Evolutionary conservation across 2,888 invertebrate species (phyloP).

Genomic region (Parasteatoda lunata): DNA sequence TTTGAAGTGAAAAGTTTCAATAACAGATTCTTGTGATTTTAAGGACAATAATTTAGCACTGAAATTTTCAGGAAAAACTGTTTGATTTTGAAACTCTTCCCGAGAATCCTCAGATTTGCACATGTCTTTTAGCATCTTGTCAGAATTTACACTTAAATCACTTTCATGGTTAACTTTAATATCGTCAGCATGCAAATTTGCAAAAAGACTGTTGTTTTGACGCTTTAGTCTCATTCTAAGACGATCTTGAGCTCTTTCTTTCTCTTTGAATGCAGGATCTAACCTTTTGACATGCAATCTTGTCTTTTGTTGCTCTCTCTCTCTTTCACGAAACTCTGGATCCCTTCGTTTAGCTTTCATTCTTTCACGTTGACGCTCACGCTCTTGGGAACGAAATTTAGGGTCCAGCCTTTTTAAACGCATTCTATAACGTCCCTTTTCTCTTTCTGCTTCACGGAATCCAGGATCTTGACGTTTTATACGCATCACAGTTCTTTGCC

Average conservation of each 20-base stretch:
- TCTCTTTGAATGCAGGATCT: conserved; percentile 54
- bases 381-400: conserved; percentile 55
- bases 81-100: conserved; percentile 26
- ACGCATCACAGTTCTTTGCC: conserved; percentile 60
- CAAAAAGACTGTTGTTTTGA: conserved; percentile 36
- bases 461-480: conserved; percentile 62
- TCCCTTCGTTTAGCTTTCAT: conserved; percentile 63
- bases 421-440: conserved; percentile 61
- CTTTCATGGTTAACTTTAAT: conserved; percentile 19
- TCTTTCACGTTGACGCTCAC: conserved; percentile 54
- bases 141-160: conserved; percentile 9
- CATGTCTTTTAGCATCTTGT: conserved; percentile 24
- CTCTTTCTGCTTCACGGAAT: conserved; percentile 56
- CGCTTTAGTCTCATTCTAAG: conserved; percentile 39
- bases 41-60: conserved; percentile 35
- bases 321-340: conserved; percentile 56
- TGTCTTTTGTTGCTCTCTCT: conserved; percentile 58
- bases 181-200: conserved; percentile 25
- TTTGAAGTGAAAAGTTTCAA: conserved; percentile 55
- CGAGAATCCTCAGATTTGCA: conserved; percentile 3
- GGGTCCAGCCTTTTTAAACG: conserved; percentile 54
- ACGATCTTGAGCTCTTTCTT: conserved; percentile 51
- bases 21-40: conserved; percentile 21
- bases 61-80: conserved; percentile 47
- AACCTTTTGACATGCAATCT: conserved; percentile 49